Evolutionary conservation across 2,113 vertebrate genomes (phyloP), one percentile per base, ranked within the genome.

Genomic region (Leptobrachium ailaonicum): DNA sequence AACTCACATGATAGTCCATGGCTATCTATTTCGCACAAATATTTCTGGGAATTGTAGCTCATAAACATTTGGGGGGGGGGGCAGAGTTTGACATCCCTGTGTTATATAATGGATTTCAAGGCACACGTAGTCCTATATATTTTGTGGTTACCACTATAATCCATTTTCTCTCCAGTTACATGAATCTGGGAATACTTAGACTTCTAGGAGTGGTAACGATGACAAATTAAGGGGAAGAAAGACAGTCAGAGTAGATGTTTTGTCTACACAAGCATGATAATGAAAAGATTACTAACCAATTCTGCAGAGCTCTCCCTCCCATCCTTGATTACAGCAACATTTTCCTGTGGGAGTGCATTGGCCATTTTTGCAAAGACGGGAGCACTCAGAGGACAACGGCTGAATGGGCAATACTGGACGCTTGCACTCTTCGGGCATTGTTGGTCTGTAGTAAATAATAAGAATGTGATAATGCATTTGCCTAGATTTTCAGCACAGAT

Each of bases 241-340:
- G 11, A 20, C 20, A 32, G 62, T 64, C 62, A 64, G n/a, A 32
- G 4, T 40, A 40, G 20, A 6, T 6, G 62, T 64, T 64, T 64
- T 64, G 62, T 64, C 62, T 64, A 13, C 13, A 58, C 67, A 77
- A 44, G 20, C 66, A 71, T 71, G 68, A 56, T n/a, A 47, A 74
- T 40, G 54, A 13, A 2, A 80, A 74, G 82, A 84, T 83, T 84
- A 92, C 95, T 90, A 77, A 99, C 98, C 97, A 53, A 91, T 88
- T 94, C 96, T 92, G 90, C 98, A 99, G 91, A 97, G 95, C 70
- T 95, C 95, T 56, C 96, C 98, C 86, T 98, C 97, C 98, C 98
- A 99, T 87, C 97, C 96, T 4, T 90, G 92, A 83, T 89, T 96
- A 88, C 98, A 99, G 91, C 97, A 99, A 86, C 97, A 99, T 83